Conservation (phyloP, 2,797 vertebrate genomes). For the Tiaroga cobitis region DNA sequence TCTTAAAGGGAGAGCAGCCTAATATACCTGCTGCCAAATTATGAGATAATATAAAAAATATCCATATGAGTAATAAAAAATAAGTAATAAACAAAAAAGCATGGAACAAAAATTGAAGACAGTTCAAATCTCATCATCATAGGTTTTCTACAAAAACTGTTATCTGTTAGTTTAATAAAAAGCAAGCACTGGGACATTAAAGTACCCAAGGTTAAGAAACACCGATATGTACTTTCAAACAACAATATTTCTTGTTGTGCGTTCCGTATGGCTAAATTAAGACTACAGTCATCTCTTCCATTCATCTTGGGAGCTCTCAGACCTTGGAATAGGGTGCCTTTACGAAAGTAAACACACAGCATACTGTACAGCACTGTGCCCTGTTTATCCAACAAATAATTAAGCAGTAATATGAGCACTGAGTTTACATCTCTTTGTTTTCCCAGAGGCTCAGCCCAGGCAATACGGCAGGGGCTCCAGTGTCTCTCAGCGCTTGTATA, state of each 20-base stretch:
- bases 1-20: too few species aligned
- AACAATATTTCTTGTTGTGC: background rate
- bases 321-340: slow-evolving; percentile 6
- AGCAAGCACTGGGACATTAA: background rate
- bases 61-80: background rate
- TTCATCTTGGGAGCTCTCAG: slow-evolving; percentile 11
- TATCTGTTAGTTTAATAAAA: background rate
- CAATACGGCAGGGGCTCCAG: background rate
- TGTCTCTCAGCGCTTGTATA: slow-evolving; percentile 18
- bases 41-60: too few species aligned
- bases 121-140: background rate
- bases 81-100: background rate
- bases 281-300: slow-evolving; percentile 8
- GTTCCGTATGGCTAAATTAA: background rate
- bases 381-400: slow-evolving; percentile 42
- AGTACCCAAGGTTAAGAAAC: background rate
- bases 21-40: too few species aligned
- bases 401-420: slow-evolving; percentile 31
- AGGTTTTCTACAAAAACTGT: background rate
- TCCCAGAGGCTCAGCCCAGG: slow-evolving; percentile 17
- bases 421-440: slow-evolving; percentile 37
- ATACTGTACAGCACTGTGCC: background rate
- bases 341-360: background rate
- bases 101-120: background rate
- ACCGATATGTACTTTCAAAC: background rate